phyloP scores from a whole-genome alignment of 2,113 vertebrate genomes.

The Cynoglossus semilaevis region DNA sequence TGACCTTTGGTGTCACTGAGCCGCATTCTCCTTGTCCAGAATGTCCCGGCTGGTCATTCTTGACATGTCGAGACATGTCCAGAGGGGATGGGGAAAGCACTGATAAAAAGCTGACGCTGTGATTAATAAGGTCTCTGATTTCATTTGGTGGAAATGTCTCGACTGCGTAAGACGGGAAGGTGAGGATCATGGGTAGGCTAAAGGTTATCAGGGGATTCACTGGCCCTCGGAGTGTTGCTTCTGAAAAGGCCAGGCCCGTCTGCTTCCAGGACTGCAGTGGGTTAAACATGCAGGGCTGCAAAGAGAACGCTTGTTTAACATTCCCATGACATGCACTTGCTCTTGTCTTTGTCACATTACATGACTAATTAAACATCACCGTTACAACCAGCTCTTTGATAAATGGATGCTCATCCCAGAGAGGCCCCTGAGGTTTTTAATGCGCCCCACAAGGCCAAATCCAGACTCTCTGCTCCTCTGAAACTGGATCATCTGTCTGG shows the following conservation, averaged over 20 bases:
- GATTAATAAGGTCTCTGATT: constrained; percentile 72
- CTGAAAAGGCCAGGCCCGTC: constrained; percentile 1
- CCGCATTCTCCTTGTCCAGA: constrained; percentile 61
- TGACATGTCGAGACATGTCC: constrained; percentile 65
- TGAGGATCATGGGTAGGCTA: constrained; percentile 11
- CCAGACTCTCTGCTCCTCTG: constrained; percentile 34
- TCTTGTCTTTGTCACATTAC: constrained; percentile 66
- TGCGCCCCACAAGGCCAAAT: constrained; percentile 52
- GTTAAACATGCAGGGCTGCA: constrained; percentile 7
- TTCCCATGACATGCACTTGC: constrained; percentile 54
- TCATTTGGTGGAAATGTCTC: constrained; percentile 45
- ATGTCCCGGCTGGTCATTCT: constrained; percentile 62
- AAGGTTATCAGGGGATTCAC: constrained; percentile 27
- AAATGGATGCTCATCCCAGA: constrained; percentile 55
- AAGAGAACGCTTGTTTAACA: constrained; percentile 49
- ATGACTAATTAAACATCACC: constrained; percentile 68
- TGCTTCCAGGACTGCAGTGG: not conserved
- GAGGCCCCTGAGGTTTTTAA: constrained; percentile 45
- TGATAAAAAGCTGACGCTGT: constrained; percentile 65
- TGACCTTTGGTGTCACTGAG: constrained; percentile 37
- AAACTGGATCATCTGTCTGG: constrained; percentile 58
- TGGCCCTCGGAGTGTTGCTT: constrained; percentile 3
- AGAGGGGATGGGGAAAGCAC: constrained; percentile 49
- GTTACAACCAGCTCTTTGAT: constrained; percentile 51
- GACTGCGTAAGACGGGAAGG: constrained; percentile 10